Evolutionary conservation across 1,140 invertebrate species (phyloP), one percentile per base, ranked within the genome.

Genomic region (Drusus annulatus): DNA sequence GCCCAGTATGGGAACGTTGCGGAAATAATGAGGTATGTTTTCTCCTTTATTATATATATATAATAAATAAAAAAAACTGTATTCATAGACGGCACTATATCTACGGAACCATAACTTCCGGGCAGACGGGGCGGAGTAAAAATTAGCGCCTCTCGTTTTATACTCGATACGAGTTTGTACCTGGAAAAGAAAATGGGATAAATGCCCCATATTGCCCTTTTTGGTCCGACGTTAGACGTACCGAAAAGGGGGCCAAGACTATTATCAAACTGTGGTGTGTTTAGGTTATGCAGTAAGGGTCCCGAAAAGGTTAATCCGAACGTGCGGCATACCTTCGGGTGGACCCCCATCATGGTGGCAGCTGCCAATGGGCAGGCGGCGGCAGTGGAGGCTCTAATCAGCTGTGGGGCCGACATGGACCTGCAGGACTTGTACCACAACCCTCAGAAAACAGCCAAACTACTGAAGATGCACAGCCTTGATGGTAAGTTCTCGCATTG

Each of bases 311-410:
- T 91, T 51, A 89, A 93, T 86, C 90, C 93, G 7, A 94, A 95
- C 88, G 81, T 83, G 63, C 88, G 93, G 1, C 95, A 96, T 88
- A 79, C 88, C 17, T 89, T 97, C 36, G 96, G 97, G 51, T 98
- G 96, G 96, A 97, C 95, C 62, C 92, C 95, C 15, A 89, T 98
- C 45, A 96, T 97, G 88, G 92, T 94, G 63, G 96, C 96, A 75
- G 94, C 94, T 28, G 93, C 97, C 17, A 97, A 96, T 89, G 92
- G 93, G 60, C 92, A 93, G 83, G 76, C 88, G 21, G 90, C 92
- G 25, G 91, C 92, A 78, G 91, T 97, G 2, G 90, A 92, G 87
- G 86, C 93, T 81, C 88, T 98, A 23, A 86, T 98, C 45, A 88
- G 92, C 16, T 88, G 91, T 77, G 96, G 96, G 25, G 96, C 96